Base-by-base conservation (phyloP, 2,888 invertebrate genomes). In the Pseudococcus longispinus region DNA sequence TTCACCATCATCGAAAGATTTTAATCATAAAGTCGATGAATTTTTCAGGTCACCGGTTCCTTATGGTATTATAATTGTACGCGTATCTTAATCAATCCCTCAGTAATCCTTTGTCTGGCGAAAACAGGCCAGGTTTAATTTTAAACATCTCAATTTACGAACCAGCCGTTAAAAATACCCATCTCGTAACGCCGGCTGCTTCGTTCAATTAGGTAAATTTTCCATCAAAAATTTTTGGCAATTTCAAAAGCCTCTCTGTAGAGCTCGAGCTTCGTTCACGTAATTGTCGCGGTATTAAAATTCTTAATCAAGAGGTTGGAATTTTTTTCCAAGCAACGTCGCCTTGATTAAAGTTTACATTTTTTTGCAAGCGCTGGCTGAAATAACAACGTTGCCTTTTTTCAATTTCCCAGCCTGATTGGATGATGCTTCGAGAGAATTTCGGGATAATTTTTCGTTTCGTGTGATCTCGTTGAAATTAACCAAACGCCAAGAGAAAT, bases 1-100 rank as follows among this genome's bases (percentile, higher is more conserved):
- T 70, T 29, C 15, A 37, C 37, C 37, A 37, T 5, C 37, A 70
- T 32, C 29, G 29, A 70, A 70, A 70, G 70, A 29, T 70, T 70
- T 70, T 70, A 70, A 70, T 70, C 70, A 29, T 29, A 29, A 70
- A 70, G 13, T 13, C 70, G 70, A 29, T 18, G 70, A 70, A 70
- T 29, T 70, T 70, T 70, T 29, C 70, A 29, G 70, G 70, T 70
- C 70, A 70, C 26, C 29, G 70, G 70, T 70, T 70, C 70, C 18
- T 65, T 26, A 65, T 37, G 37, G n/a, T n/a, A n/a, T n/a, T n/a
- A 18, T 51, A n/a, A 6, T n/a, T n/a, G 13, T 20, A 23, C 20
- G 20, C 23, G 23, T 60, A 18, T 70, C 29, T 70, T 70, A 70
- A 70, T 70, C 70, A 70, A 29, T 70, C 29, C 70, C 44, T 11